Percentiles rank a stretch among this genome's conserved stretches.
Evolutionary conservation across 2,797 vertebrate genomes (phyloP).

Genomic region (Moxostoma hubbsi): DNA sequence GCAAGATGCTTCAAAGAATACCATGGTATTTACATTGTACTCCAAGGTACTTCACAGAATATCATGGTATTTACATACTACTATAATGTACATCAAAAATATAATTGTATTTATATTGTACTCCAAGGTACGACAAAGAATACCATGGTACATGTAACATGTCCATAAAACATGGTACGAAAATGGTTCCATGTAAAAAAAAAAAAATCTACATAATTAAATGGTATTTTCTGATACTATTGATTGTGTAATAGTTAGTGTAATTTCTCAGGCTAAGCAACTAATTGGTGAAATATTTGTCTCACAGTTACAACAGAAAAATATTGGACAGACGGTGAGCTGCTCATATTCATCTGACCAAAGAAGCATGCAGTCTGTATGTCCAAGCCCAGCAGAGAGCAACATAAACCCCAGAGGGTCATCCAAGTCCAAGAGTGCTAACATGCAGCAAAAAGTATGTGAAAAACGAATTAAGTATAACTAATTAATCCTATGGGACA

Average conservation of each 20-base stretch:
- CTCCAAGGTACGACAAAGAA: too few species aligned
- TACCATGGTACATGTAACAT: too few species aligned
- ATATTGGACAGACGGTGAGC: conserved; percentile 57
- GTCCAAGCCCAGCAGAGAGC: conserved; percentile 70
- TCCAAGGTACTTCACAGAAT: too few species aligned
- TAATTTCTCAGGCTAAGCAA: background rate
- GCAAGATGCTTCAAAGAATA: too few species aligned
- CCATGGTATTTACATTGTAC: too few species aligned
- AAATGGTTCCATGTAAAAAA: too few species aligned
- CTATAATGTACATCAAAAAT: too few species aligned
- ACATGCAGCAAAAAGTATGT: conserved; percentile 76
- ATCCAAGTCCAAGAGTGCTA: conserved; percentile 74
- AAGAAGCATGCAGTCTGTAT: conserved; percentile 73
- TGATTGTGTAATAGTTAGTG: too few species aligned
- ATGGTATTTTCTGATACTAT: too few species aligned
- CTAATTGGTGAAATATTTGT: conserved; percentile 1
- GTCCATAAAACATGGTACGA: too few species aligned
- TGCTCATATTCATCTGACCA: conserved; percentile 75
- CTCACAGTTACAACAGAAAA: conserved; percentile 73
- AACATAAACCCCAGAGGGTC: conserved; percentile 66
- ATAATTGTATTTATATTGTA: background rate
- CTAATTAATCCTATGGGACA: conserved; percentile 21
- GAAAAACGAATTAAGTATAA: background rate
- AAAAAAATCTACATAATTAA: too few species aligned
- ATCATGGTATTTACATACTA: too few species aligned